A percentile compares a stretch with the other conserved stretches of the same genome.
These are phyloP conservation scores for Callocephalon fimbriatum DNA, from an alignment of 2,113 vertebrate species.

Conservation along the genomic window DNA sequence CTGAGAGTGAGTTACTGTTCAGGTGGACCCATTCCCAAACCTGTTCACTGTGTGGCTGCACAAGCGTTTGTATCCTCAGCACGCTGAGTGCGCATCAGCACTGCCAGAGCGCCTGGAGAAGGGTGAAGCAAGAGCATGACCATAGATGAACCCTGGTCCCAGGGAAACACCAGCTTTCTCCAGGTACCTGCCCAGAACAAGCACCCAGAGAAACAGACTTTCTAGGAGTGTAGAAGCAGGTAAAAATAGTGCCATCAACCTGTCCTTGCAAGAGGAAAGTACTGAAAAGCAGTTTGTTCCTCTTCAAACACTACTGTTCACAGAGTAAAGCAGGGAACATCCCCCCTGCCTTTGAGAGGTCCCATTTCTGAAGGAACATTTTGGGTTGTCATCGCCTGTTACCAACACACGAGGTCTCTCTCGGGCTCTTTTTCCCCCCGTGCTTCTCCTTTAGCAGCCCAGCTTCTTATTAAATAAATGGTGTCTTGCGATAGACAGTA, in stretches of 20 bases:
- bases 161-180: too few relatives aligned
- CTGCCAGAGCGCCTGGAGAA: not conserved
- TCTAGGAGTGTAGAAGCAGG: not conserved
- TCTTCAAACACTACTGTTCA: not conserved
- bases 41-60: not conserved
- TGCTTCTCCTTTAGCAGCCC: not conserved
- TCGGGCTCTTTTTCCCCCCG: conserved; percentile 40
- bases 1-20: not conserved
- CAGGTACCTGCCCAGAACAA: not conserved
- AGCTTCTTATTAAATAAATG: not conserved
- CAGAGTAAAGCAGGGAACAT: not conserved
- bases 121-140: not conserved
- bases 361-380: not conserved
- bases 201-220: not conserved
- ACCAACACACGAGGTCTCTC: conserved; percentile 66
- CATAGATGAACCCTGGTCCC: not conserved
- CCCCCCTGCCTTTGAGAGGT: not conserved
- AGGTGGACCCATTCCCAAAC: not conserved
- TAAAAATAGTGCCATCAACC: not conserved
- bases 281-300: accelerated
- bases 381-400: conserved; percentile 38
- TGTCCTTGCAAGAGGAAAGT: not conserved
- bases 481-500: not conserved
- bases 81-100: not conserved
- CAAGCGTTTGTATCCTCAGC: not conserved